Conservation (phyloP, 1,140 invertebrate species). For the Capitella teleta region DNA sequence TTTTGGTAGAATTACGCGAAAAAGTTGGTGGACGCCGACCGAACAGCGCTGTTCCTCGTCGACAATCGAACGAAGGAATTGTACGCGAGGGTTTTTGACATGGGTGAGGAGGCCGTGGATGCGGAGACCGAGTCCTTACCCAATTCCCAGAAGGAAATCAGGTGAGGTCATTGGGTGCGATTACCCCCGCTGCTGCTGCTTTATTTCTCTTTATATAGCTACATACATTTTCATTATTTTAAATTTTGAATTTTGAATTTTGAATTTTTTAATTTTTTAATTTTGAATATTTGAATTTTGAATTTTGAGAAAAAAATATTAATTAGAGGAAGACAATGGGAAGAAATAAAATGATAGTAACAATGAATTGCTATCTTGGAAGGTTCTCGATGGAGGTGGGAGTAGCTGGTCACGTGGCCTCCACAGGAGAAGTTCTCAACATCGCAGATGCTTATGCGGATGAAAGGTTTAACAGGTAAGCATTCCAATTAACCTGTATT, state of each 20-base stretch:
- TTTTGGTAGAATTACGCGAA: slow-evolving; percentile 2
- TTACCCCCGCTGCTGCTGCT: neutral
- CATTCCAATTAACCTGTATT: too few species aligned
- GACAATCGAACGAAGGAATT: slow-evolving; percentile 60
- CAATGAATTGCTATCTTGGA: neutral
- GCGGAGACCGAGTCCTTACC: neutral
- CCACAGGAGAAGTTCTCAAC: slow-evolving; percentile 82
- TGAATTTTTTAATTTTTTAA: neutral
- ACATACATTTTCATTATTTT: neutral
- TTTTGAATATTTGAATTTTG: neutral
- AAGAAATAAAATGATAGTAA: neutral
- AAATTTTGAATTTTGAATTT: neutral
- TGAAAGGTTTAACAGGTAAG: slow-evolving; percentile 68
- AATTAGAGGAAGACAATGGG: neutral
- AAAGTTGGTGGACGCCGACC: slow-evolving; percentile 63
- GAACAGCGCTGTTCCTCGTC: slow-evolving; percentile 65
- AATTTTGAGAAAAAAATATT: too few species aligned
- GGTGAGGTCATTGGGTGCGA: neutral
- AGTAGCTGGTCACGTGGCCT: slow-evolving; percentile 87
- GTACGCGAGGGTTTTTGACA: slow-evolving; percentile 70
- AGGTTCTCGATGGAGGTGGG: slow-evolving; percentile 92
- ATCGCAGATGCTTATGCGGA: slow-evolving; percentile 83
- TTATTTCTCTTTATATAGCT: neutral
- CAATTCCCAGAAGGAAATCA: neutral
- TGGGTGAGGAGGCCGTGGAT: slow-evolving; percentile 24